A percentile compares a stretch with the other conserved stretches of the same genome.
Conservation (phyloP, 2,113 vertebrate species). For the Aphelocoma coerulescens region DNA sequence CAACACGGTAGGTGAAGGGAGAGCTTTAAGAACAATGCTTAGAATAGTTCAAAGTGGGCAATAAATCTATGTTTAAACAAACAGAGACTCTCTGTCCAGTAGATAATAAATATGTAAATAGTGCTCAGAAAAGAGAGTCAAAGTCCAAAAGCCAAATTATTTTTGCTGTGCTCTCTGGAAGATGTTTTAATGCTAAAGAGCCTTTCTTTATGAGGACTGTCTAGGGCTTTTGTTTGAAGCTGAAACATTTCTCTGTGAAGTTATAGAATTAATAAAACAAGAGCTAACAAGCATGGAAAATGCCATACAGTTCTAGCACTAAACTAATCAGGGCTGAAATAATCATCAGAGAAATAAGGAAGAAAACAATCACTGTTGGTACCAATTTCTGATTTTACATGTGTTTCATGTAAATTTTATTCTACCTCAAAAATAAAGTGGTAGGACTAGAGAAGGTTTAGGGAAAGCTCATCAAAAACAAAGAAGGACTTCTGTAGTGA, state of each 20-base stretch:
- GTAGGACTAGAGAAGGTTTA: background rate
- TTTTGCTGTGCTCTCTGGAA: background rate
- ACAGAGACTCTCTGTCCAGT: background rate
- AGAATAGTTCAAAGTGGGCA: background rate
- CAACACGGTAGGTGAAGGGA: background rate
- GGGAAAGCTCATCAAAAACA: background rate
- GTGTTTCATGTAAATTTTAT: background rate
- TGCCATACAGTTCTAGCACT: background rate
- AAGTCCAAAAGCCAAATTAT: background rate
- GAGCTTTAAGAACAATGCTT: background rate
- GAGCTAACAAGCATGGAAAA: background rate
- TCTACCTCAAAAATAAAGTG: background rate
- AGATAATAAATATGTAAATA: background rate
- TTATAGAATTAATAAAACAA: background rate
- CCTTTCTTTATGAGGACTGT: background rate
- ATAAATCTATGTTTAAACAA: background rate
- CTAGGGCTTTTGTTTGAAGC: background rate
- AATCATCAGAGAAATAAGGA: background rate
- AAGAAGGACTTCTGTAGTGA: background rate
- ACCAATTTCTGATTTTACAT: background rate
- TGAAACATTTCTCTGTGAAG: background rate
- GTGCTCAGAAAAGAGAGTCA: background rate
- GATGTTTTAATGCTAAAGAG: background rate
- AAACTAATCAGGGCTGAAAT: background rate
- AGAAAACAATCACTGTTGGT: background rate